Percentiles rank a stretch among this genome's conserved stretches.
Evolutionary conservation across 2,888 invertebrate species (phyloP).

Genomic region (Erebia ligea): DNA sequence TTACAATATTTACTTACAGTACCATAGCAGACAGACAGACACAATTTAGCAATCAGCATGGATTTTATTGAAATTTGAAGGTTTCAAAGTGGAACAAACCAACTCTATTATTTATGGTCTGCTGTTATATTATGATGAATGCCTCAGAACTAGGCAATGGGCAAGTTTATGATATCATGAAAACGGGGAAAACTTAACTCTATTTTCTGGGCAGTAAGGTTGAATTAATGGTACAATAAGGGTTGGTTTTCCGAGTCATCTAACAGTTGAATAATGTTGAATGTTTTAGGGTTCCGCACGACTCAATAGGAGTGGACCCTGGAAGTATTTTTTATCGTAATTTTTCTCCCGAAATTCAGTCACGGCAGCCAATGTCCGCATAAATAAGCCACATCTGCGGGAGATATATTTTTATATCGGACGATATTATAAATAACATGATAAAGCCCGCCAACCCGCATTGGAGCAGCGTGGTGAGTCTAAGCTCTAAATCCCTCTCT

Average conservation of each 20-base stretch:
- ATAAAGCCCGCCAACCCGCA: too few relatives aligned
- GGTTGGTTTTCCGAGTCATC: slow-evolving; percentile 30
- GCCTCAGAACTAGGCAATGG: slow-evolving; percentile 44
- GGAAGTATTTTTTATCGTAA: background rate
- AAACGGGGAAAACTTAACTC: slow-evolving; percentile 18
- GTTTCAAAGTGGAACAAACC: slow-evolving; percentile 55
- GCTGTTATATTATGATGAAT: slow-evolving; percentile 66
- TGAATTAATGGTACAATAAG: background rate
- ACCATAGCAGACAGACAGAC: too few relatives aligned
- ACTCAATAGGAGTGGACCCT: background rate
- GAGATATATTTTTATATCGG: too few relatives aligned
- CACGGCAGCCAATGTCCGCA: too few relatives aligned
- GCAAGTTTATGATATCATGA: slow-evolving; percentile 6
- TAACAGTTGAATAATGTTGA: slow-evolving; percentile 36
- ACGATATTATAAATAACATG: too few relatives aligned
- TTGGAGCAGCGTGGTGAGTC: too few relatives aligned
- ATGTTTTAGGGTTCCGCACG: slow-evolving; percentile 27
- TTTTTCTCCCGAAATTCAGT: too few relatives aligned
- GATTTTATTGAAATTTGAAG: background rate
- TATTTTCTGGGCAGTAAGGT: slow-evolving; percentile 1
- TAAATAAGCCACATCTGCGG: too few relatives aligned
- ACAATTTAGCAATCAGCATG: too few relatives aligned
- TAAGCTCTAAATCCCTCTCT: too few relatives aligned
- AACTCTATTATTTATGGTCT: slow-evolving; percentile 66
- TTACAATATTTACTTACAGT: too few relatives aligned